Conservation (phyloP, 2,113 vertebrate species). For the Notarius lentiginosus region DNA sequence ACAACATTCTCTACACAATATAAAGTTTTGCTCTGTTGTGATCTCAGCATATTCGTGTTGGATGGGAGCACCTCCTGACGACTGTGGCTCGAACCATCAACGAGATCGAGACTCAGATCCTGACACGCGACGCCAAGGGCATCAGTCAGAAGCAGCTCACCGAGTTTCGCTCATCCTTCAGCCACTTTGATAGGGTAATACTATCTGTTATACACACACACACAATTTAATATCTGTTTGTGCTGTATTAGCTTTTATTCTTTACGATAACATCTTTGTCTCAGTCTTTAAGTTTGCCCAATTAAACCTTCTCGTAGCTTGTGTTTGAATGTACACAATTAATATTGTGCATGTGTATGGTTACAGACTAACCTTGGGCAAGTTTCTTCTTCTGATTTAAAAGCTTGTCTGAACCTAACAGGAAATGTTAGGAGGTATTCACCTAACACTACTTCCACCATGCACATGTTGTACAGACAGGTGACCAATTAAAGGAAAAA, state of each 20-base stretch:
- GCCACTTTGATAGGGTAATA: conserved; percentile 86
- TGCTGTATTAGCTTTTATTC: neutral
- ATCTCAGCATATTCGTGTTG: conserved; percentile 84
- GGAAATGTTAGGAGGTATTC: neutral
- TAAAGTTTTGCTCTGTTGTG: conserved; percentile 4
- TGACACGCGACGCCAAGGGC: conserved; percentile 85
- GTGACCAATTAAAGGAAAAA: neutral
- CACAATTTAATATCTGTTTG: neutral
- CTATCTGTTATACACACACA: neutral
- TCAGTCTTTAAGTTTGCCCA: neutral
- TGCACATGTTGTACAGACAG: neutral
- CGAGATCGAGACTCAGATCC: conserved; percentile 87
- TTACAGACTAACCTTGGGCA: neutral
- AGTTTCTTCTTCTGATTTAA: neutral
- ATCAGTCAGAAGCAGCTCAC: conserved; percentile 90
- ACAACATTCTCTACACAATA: neutral
- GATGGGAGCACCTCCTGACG: conserved; percentile 85
- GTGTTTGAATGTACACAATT: neutral
- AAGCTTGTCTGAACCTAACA: neutral
- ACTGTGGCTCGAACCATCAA: conserved; percentile 88
- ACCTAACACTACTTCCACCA: neutral
- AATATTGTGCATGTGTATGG: neutral
- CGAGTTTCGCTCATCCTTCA: conserved; percentile 87
- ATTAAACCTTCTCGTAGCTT: neutral
- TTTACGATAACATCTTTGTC: neutral